These are phyloP conservation scores for Plotosus lineatus DNA, from an alignment of 2,113 vertebrate species.

Conservation along the genomic window DNA sequence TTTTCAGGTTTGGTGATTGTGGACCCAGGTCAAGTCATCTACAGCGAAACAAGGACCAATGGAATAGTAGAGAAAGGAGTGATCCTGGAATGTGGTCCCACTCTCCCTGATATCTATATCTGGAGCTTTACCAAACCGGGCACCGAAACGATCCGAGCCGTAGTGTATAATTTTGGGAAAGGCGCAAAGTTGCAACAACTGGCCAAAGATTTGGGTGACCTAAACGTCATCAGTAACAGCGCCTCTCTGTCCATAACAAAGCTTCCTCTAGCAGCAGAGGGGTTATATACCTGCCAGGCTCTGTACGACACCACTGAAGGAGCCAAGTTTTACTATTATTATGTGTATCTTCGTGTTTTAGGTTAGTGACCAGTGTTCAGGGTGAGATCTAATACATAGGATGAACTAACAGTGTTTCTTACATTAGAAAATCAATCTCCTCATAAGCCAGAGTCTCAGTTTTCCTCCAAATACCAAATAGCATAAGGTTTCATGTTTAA, in stretches of 20 bases:
- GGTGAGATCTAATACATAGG: slow-evolving; percentile 1
- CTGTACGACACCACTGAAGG: slow-evolving; percentile 67
- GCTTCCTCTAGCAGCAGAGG: slow-evolving; percentile 75
- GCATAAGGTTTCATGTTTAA: not conserved
- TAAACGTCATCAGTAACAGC: slow-evolving; percentile 73
- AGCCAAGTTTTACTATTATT: slow-evolving; percentile 71
- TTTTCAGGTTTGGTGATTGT: slow-evolving; percentile 67
- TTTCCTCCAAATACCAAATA: not conserved
- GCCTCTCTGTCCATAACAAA: slow-evolving; percentile 76
- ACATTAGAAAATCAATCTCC: slow-evolving; percentile 4
- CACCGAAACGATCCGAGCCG: slow-evolving; percentile 64
- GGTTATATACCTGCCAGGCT: slow-evolving; percentile 88
- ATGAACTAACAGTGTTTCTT: slow-evolving; percentile 16
- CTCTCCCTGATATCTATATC: slow-evolving; percentile 72
- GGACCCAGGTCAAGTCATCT: slow-evolving; percentile 62
- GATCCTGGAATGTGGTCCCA: slow-evolving; percentile 75
- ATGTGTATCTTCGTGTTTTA: slow-evolving; percentile 74
- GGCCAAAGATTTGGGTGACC: slow-evolving; percentile 69
- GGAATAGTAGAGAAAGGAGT: slow-evolving; percentile 76
- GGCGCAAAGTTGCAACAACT: slow-evolving; percentile 68
- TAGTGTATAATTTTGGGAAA: slow-evolving; percentile 75
- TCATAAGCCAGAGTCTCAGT: not conserved
- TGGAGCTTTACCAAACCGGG: slow-evolving; percentile 83
- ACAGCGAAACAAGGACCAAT: slow-evolving; percentile 65
- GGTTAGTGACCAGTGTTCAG: slow-evolving; percentile 68